Percentiles rank a stretch among this genome's conserved stretches.
These are phyloP conservation scores for Odontophorus gujanensis DNA, from an alignment of 2,113 vertebrate genomes.

Conservation along the genomic window DNA sequence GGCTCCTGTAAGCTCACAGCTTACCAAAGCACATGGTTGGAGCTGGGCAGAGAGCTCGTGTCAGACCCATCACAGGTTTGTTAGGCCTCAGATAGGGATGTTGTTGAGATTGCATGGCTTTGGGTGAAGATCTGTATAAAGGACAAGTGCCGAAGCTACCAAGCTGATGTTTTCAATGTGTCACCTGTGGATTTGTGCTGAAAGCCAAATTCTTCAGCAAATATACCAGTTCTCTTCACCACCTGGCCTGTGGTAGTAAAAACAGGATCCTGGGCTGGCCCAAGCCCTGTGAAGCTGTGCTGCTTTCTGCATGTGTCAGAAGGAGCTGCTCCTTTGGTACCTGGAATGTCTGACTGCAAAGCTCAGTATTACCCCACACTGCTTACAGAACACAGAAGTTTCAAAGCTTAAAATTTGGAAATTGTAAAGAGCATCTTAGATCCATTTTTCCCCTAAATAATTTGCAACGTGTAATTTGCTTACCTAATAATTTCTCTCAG, in stretches of 20 bases:
- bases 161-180: neutral
- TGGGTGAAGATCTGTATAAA: neutral
- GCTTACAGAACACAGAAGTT: neutral
- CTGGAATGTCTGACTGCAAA: neutral
- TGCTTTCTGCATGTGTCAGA: neutral
- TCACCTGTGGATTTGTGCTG: neutral
- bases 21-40: neutral
- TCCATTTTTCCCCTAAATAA: neutral
- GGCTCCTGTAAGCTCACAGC: neutral
- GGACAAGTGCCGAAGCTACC: neutral
- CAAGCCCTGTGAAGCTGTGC: neutral
- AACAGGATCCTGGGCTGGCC: neutral
- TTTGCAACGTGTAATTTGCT: neutral
- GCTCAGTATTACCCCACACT: neutral
- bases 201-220: neutral
- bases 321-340: neutral
- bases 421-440: neutral
- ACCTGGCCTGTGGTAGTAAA: neutral
- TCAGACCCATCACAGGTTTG: neutral
- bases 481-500: slow-evolving; percentile 36
- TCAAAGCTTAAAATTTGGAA: neutral
- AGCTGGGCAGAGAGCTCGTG: neutral
- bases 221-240: neutral
- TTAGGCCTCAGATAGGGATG: neutral
- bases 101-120: neutral